Conservation (phyloP, 2,113 vertebrate genomes). For the Brachionichthys hirsutus region DNA sequence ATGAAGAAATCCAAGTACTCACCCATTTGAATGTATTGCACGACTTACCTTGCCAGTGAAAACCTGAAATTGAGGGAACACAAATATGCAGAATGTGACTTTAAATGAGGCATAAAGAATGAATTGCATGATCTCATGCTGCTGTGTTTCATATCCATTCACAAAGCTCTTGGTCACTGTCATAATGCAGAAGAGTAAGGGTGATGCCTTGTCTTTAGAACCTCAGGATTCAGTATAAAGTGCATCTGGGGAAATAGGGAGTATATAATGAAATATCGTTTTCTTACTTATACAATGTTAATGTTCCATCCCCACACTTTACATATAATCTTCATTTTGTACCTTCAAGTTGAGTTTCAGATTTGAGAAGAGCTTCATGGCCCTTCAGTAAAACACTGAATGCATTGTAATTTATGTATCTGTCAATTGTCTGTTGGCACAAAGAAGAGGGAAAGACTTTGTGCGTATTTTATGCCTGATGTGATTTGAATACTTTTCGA, state of each 20-base stretch:
- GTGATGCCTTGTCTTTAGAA: conserved; percentile 31
- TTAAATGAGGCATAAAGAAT: conserved; percentile 54
- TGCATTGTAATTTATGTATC: too few species aligned
- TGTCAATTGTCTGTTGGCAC: conserved; percentile 4
- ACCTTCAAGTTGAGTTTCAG: too few species aligned
- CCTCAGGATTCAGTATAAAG: conserved; percentile 17
- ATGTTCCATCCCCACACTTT: conserved; percentile 5
- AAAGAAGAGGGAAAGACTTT: conserved; percentile 39
- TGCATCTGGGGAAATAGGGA: conserved; percentile 39
- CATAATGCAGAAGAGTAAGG: conserved; percentile 24
- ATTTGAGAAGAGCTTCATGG: too few species aligned
- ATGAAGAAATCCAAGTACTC: conserved; percentile 48
- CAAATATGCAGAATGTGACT: conserved; percentile 27
- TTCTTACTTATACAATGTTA: neutral
- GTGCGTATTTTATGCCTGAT: neutral
- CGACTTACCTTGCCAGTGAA: conserved; percentile 40
- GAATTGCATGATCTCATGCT: conserved; percentile 23
- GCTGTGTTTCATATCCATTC: conserved; percentile 35
- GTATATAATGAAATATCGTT: conserved; percentile 3
- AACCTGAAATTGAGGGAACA: conserved; percentile 12
- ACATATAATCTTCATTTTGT: conserved; percentile 4
- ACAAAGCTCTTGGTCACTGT: conserved; percentile 27
- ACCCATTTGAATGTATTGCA: conserved; percentile 20
- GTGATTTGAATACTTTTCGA: neutral
- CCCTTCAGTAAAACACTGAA: too few species aligned